A percentile compares a stretch with the other conserved stretches of the same genome.
These are phyloP conservation scores for Colinus virginianus DNA, from an alignment of 2,113 vertebrate genomes.

Conservation along the genomic window DNA sequence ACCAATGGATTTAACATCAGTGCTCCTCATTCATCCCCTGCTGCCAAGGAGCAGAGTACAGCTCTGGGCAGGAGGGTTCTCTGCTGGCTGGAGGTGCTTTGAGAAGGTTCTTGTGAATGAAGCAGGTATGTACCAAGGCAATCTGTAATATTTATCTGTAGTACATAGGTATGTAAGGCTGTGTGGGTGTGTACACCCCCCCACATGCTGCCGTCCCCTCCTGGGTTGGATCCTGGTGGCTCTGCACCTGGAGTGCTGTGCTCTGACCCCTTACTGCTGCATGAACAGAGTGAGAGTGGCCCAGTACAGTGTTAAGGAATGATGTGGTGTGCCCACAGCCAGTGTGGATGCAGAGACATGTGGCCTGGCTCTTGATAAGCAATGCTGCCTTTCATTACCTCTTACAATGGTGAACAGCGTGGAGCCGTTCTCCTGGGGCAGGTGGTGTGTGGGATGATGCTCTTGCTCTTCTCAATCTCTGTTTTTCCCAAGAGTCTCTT, in stretches of 20 bases:
- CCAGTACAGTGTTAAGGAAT: fast-evolving
- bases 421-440: background rate
- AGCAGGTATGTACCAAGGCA: background rate
- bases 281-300: background rate
- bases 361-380: background rate
- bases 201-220: background rate
- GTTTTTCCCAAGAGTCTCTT: background rate
- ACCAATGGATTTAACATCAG: too few relatives aligned
- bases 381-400: fast-evolving
- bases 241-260: fast-evolving
- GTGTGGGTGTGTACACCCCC: background rate
- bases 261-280: background rate
- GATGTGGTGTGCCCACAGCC: background rate
- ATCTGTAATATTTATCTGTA: fast-evolving
- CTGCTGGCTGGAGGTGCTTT: background rate
- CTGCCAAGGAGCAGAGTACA: background rate
- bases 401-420: fast-evolving
- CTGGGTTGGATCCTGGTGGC: background rate
- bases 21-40: background rate
- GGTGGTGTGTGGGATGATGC: background rate
- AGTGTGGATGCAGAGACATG: fast-evolving
- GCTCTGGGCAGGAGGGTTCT: background rate
- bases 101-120: background rate
- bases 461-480: background rate
- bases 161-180: fast-evolving